Base-by-base conservation (phyloP, 2,888 invertebrate species). In the Anticlea derivata region DNA sequence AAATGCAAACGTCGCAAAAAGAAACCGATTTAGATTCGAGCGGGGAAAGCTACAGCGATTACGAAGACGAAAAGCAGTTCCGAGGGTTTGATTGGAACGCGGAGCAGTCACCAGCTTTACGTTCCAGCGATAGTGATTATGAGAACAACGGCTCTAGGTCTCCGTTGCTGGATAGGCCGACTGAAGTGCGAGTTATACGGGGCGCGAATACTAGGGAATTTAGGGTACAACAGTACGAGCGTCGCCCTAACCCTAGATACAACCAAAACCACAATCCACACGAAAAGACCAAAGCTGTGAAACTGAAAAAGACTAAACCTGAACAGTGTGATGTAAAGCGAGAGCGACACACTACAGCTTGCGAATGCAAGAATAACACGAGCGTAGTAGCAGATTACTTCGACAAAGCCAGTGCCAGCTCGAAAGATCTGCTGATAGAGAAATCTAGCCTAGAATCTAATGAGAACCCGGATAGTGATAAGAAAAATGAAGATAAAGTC, bases 131-230 rank as follows among this genome's bases (percentile, higher is more conserved):
- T 73, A 94, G 93, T 5, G 93, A 93, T 50, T 93, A 91, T 58
- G 94, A 94, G 70, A 94, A 94, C 69, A 93, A 93, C 66, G 94
- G 94, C 0, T 94, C 94, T 1, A 86, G 94, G 24, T 95, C 95
- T 0, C 95, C 95, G 0, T 75, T 95, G 44, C 84, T 95, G 7
- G 92, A 94, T 55, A 84, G 91, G 38, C 78, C 87, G 1, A 70
- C 86, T 8, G 89, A 89, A 20, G 77, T 91, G 1, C 77, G 90
- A 59, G 80, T 91, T 37, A 84, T 91, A 5, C 72, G 88, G 11
- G 68, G 88, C 13, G 65, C 78, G 1, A 90, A 81, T 68, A 85
- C 78, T 38, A 80, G 80, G 54, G 89, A 90, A 27, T 70, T 74
- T 58, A 88, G 83, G 56, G 85, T 83, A 53, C 80, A 81, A 29